Evolutionary conservation across 2,888 invertebrate genomes (phyloP).

Genomic region (Arrhopalites spinosus): DNA sequence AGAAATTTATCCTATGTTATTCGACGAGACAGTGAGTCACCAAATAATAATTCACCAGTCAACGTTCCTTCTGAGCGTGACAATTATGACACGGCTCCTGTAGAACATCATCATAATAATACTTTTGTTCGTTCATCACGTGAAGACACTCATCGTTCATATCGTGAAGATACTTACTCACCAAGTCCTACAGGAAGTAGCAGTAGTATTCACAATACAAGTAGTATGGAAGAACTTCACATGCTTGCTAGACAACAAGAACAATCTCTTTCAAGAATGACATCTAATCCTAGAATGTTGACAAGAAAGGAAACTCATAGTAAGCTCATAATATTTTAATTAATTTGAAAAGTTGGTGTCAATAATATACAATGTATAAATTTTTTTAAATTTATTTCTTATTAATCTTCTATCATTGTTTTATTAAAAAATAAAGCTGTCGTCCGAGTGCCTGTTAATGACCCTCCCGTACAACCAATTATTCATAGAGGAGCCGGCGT

Average conservation of each 20-base stretch:
- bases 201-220: slow-evolving; percentile 38
- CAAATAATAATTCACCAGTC: slow-evolving; percentile 41
- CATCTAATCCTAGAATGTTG: slow-evolving; percentile 33
- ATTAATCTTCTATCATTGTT: not conserved
- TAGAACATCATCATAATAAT: slow-evolving; percentile 17
- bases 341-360: no score
- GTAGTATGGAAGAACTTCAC: slow-evolving; percentile 40
- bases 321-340: slow-evolving; percentile 27
- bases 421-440: slow-evolving; percentile 5
- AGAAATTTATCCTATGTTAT: slow-evolving; percentile 50
- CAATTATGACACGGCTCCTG: slow-evolving; percentile 13
- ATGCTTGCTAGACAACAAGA: slow-evolving; percentile 36
- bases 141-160: no score
- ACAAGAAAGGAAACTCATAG: slow-evolving; percentile 36
- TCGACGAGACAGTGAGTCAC: slow-evolving; percentile 45
- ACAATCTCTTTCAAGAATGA: slow-evolving; percentile 23
- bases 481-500: not conserved
- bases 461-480: not conserved
- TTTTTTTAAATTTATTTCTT: not conserved
- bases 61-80: slow-evolving; percentile 19
- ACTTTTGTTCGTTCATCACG: slow-evolving; percentile 24
- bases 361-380: not conserved
- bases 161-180: slow-evolving; percentile 34
- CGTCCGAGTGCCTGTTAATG: slow-evolving; percentile 14
- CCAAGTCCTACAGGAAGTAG: slow-evolving; percentile 39